A percentile compares a stretch with the other conserved stretches of the same genome.
Conservation (phyloP, 2,888 invertebrate species). For the Metalampra italica region DNA sequence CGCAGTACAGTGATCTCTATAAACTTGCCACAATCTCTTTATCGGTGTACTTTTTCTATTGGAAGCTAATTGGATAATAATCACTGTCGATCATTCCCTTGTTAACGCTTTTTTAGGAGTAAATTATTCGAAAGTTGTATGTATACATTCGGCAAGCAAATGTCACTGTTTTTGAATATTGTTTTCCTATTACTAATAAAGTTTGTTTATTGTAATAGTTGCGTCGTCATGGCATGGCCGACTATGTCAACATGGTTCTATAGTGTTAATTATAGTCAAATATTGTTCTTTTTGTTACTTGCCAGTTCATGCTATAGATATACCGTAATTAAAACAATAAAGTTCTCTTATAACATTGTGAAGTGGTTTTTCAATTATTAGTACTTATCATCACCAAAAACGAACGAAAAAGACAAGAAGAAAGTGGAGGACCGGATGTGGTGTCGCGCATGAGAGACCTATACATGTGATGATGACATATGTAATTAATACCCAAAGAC, state of each 20-base stretch:
- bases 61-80: conserved; percentile 33
- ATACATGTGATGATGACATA: no score
- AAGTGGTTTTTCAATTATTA: conserved; percentile 13
- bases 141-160: conserved; percentile 39
- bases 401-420: no score
- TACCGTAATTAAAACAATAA: conserved; percentile 77
- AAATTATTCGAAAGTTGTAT: conserved; percentile 51
- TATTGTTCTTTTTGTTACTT: conserved; percentile 70
- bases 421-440: no score
- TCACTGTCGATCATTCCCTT: conserved; percentile 41
- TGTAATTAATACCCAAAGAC: no score
- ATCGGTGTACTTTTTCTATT: conserved; percentile 50
- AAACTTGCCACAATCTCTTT: conserved; percentile 40
- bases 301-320: conserved; percentile 78
- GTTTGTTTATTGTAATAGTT: conserved; percentile 42
- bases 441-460: no score
- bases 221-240: conserved; percentile 54
- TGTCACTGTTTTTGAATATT: conserved; percentile 47
- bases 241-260: conserved; percentile 63
- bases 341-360: conserved; percentile 78
- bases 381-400: not conserved
- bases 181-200: conserved; percentile 29
- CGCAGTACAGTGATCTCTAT: conserved; percentile 48
- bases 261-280: conserved; percentile 68
- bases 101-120: conserved; percentile 59